These are phyloP conservation scores for Callimorpha dominula DNA, from an alignment of 2,888 invertebrate genomes.

Conservation along the genomic window DNA sequence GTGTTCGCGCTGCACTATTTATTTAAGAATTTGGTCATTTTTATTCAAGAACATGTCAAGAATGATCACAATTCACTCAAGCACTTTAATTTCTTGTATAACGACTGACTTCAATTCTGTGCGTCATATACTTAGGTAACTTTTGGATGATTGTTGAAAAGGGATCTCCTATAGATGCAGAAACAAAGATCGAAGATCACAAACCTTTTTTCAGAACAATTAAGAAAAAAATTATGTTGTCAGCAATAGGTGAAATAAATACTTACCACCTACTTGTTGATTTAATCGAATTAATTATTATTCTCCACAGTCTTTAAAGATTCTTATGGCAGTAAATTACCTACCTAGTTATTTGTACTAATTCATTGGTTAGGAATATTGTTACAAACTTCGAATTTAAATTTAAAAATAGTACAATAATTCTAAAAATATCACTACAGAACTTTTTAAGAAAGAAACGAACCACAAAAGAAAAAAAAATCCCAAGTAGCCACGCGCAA, in stretches of 20 bases:
- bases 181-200: too few relatives aligned
- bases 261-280: neutral
- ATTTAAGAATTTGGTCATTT: too few relatives aligned
- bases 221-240: too few relatives aligned
- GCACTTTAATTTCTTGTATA: too few relatives aligned
- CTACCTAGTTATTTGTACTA: neutral
- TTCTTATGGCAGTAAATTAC: neutral
- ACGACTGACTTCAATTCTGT: too few relatives aligned
- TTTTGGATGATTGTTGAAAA: too few relatives aligned
- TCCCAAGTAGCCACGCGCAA: slow-evolving; percentile 55
- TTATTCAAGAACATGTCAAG: too few relatives aligned
- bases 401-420: neutral
- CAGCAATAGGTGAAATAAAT: too few relatives aligned
- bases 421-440: neutral
- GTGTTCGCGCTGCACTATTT: neutral
- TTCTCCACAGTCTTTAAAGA: neutral
- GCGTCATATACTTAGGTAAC: too few relatives aligned
- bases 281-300: neutral
- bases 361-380: neutral
- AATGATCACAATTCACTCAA: too few relatives aligned
- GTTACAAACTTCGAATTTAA: neutral
- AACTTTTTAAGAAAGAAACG: neutral
- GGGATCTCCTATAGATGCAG: too few relatives aligned
- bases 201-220: too few relatives aligned
- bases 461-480: slow-evolving; percentile 16